Evolutionary conservation across 2,797 vertebrate genomes (phyloP).

Genomic region (Darevskia mixta): DNA sequence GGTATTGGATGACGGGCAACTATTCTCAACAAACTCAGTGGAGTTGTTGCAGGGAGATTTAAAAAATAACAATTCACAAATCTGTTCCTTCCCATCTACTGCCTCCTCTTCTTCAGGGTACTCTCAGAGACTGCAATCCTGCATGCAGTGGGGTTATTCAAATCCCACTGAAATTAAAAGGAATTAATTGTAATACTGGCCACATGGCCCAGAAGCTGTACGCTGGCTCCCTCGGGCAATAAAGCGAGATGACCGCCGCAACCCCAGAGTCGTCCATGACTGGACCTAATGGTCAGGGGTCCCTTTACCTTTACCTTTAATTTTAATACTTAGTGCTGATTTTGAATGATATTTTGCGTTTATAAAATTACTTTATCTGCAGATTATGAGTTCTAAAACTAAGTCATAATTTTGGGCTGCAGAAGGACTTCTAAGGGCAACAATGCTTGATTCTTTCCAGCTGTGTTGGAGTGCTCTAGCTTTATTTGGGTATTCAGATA

Average conservation of each 20-base stretch:
- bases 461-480: no score
- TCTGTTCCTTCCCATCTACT: neutral
- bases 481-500: no score
- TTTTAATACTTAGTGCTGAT: neutral
- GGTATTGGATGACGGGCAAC: slow-evolving; percentile 20
- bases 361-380: neutral
- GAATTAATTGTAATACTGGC: neutral
- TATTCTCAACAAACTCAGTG: slow-evolving; percentile 29
- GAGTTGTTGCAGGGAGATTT: slow-evolving; percentile 22
- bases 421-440: neutral
- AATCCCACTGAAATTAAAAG: neutral
- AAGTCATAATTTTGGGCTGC: neutral
- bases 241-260: no score
- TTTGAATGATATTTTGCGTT: neutral
- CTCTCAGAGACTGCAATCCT: neutral
- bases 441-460: neutral
- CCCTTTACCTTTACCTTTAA: no score
- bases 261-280: no score
- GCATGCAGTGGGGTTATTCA: neutral
- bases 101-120: neutral
- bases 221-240: no score
- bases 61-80: neutral
- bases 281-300: no score
- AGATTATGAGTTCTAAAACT: neutral
- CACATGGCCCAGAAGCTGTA: no score